phyloP scores from a whole-genome alignment of 2,113 vertebrate genomes.

The Rhinolophus ferrumequinum region DNA sequence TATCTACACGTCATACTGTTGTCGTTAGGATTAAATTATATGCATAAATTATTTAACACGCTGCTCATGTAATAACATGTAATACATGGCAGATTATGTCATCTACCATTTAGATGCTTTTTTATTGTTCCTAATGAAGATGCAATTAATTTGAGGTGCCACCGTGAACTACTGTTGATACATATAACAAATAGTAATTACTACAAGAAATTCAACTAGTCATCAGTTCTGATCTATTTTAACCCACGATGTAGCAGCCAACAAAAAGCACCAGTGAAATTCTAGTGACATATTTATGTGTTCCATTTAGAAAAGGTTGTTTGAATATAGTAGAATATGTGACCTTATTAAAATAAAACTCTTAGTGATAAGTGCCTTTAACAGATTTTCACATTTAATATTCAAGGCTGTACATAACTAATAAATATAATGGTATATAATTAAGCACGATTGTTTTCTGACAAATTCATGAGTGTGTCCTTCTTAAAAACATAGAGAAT shows the following conservation, averaged over 20 bases:
- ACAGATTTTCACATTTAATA: constrained; percentile 60
- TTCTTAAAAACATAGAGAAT: constrained; percentile 44
- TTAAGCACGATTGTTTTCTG: constrained; percentile 30
- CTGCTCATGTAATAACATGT: background rate
- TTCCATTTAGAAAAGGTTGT: constrained; percentile 27
- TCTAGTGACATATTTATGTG: background rate
- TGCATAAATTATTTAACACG: background rate
- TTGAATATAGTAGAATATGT: constrained; percentile 13
- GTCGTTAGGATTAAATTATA: background rate
- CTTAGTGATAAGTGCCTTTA: constrained; percentile 11
- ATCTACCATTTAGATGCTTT: background rate
- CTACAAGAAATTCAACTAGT: constrained; percentile 27
- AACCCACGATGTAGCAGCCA: background rate
- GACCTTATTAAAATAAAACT: constrained; percentile 59
- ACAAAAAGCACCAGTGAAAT: background rate
- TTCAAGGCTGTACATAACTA: background rate
- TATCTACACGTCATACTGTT: background rate
- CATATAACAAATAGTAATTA: background rate
- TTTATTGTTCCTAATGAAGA: constrained; percentile 9
- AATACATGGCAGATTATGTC: background rate
- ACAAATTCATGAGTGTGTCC: background rate
- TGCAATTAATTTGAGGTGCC: background rate
- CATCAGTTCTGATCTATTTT: background rate
- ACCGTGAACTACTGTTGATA: background rate
- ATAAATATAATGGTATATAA: background rate